These are phyloP conservation scores for Drosophila tsacasi DNA, from an alignment of 1,140 invertebrate genomes.

Conservation along the genomic window DNA sequence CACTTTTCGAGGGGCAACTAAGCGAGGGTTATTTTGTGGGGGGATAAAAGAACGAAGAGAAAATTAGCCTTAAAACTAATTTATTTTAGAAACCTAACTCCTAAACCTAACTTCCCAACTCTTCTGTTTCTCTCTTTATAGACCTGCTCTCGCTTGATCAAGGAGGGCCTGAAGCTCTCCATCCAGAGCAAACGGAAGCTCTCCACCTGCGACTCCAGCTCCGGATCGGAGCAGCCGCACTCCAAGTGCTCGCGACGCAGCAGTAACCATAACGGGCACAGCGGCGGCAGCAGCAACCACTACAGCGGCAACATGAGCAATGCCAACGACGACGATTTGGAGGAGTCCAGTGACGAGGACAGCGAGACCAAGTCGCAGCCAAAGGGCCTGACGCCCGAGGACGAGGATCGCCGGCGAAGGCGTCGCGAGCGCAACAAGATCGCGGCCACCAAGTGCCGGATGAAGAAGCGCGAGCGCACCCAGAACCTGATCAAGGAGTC, in stretches of 20 bases:
- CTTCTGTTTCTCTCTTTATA: conserved; percentile 79
- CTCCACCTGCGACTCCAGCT: conserved; percentile 87
- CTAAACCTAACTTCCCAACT: conserved; percentile 10
- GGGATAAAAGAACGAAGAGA: neutral
- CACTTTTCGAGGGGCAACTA: conserved; percentile 41
- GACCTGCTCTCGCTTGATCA: conserved; percentile 95
- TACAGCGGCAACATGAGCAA: conserved; percentile 33
- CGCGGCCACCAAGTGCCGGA: conserved; percentile 96
- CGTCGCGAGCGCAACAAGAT: conserved; percentile 97
- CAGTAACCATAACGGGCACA: conserved; percentile 29
- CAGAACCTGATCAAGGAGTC: conserved; percentile 94
- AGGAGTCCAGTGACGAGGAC: conserved; percentile 80
- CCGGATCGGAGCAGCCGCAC: conserved; percentile 86
- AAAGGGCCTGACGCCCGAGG: conserved; percentile 92
- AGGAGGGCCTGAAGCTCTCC: conserved; percentile 94
- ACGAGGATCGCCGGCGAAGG: conserved; percentile 93
- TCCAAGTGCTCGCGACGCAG: conserved; percentile 74
- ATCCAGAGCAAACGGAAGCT: conserved; percentile 94
- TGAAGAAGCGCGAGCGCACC: conserved; percentile 96
- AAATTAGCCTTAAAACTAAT: neutral
- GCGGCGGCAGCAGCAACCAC: conserved; percentile 12
- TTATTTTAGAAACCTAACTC: too few species aligned
- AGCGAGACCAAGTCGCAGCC: conserved; percentile 71
- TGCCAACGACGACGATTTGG: conserved; percentile 68
- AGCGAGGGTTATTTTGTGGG: neutral